Evolutionary conservation across 1,140 invertebrate genomes (phyloP).

Genomic region (Nilaparvata lugens): DNA sequence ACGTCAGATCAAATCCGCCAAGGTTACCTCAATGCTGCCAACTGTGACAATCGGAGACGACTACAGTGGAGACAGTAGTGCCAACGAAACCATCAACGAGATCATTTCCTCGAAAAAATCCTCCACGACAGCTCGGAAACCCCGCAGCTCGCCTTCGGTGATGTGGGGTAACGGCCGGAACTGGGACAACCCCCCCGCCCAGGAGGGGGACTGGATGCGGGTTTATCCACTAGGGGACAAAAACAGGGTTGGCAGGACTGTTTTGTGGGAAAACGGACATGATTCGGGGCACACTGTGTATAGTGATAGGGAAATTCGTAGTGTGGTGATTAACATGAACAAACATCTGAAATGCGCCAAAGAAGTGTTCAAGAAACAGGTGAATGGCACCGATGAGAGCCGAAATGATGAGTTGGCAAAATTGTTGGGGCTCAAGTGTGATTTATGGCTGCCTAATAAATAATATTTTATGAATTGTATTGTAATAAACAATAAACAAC

Average conservation of each 20-base stretch:
- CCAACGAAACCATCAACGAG: background rate
- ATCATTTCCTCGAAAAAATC: too few relatives aligned
- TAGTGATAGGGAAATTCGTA: slow-evolving; percentile 15
- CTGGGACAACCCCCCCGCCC: slow-evolving; percentile 42
- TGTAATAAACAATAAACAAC: too few relatives aligned
- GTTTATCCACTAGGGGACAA: slow-evolving; percentile 40
- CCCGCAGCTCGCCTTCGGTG: slow-evolving; percentile 5
- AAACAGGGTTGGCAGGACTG: slow-evolving; percentile 1
- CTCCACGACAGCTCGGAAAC: too few relatives aligned
- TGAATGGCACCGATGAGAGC: slow-evolving; percentile 13
- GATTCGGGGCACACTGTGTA: slow-evolving; percentile 6
- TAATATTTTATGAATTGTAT: too few relatives aligned
- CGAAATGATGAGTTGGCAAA: slow-evolving; percentile 18
- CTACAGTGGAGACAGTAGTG: slow-evolving; percentile 1
- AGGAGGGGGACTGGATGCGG: slow-evolving; percentile 50
- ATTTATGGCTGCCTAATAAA: slow-evolving; percentile 22
- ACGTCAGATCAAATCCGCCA: background rate
- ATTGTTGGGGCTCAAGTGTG: slow-evolving; percentile 16
- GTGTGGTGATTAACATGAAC: slow-evolving; percentile 12
- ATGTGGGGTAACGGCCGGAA: slow-evolving; percentile 51
- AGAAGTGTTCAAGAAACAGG: slow-evolving; percentile 18
- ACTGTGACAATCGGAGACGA: slow-evolving; percentile 16
- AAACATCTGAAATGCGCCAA: slow-evolving; percentile 18
- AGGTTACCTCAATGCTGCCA: slow-evolving; percentile 7
- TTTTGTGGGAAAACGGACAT: slow-evolving; percentile 2